phyloP scores from a whole-genome alignment of 1,140 invertebrate species.

The Bicyclus anynana region DNA sequence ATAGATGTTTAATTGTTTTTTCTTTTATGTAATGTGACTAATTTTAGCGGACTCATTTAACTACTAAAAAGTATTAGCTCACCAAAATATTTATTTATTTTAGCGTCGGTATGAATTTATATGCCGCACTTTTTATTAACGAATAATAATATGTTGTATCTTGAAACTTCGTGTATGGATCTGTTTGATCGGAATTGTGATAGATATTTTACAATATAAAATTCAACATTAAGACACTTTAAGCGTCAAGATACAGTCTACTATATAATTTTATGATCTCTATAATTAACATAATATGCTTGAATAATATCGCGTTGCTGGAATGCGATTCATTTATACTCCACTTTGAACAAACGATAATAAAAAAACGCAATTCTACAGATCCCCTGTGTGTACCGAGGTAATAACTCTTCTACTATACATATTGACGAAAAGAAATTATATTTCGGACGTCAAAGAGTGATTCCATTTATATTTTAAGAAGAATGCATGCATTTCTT shows the following conservation, averaged over 20 bases:
- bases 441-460: slow-evolving; percentile 62
- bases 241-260: not conserved
- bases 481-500: slow-evolving; percentile 75
- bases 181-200: slow-evolving; percentile 38
- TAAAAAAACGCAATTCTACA: slow-evolving; percentile 23
- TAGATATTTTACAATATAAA: slow-evolving; percentile 25
- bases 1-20: slow-evolving; percentile 34
- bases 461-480: slow-evolving; percentile 76
- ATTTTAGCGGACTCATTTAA: slow-evolving; percentile 46
- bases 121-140: not conserved
- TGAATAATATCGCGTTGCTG: not conserved
- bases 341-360: slow-evolving; percentile 10
- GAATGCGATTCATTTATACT: not conserved
- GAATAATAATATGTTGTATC: slow-evolving; percentile 6
- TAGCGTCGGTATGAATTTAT: slow-evolving; percentile 37
- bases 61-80: slow-evolving; percentile 68
- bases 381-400: slow-evolving; percentile 24
- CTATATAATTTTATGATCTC: slow-evolving; percentile 16
- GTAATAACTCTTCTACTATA: slow-evolving; percentile 51
- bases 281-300: slow-evolving; percentile 11
- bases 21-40: slow-evolving; percentile 35
- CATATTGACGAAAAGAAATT: slow-evolving; percentile 52
- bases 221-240: not conserved
- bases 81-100: slow-evolving; percentile 66
- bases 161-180: slow-evolving; percentile 28